Base-by-base conservation (phyloP, 2,113 vertebrate species). In the Pteruthius melanotis region DNA sequence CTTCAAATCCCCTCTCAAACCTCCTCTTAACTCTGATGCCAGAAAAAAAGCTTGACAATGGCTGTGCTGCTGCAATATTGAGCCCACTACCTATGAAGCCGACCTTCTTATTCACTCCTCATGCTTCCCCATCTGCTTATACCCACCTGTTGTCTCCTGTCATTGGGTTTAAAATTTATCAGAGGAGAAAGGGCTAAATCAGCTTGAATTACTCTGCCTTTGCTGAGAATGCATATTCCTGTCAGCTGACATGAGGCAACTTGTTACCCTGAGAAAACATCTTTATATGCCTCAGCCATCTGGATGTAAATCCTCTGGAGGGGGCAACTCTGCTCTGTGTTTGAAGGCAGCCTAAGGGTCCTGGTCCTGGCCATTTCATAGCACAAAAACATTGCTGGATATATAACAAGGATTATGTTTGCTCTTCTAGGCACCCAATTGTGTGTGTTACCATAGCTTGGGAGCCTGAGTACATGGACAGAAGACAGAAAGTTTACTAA, bases 1-100 rank as follows among this genome's bases (percentile, higher is more conserved):
- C 96, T 95, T 97, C 94, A 96, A 95, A 97, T 95, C 93, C 93
- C 93, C 81, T 90, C 95, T 95, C 93, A 91, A 89, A 93, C 80
- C 93, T 96, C 89, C 93, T 95, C 93, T 96, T 95, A 95, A 91
- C 93, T 92, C 89, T 87, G 87, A 92, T 79, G 93, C 93, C 49
- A 92, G 78, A 66, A 91, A 96, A 92, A 94, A 87, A 65, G 53
- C 77, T 87, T 93, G 87, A 95, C 94, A 95, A 97, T 91, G 89
- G 78, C 65, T 91, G 83, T 84, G 83, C 87, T 89, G 83, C 93
- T 87, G 93, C 89, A 95, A 84, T 72, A 84, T 57, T 87, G 84
- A 96, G 89, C 57, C 93, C 80, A 63, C 89, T 92, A 95, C 91
- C 94, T 93, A 89, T 91, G 91, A 92, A 89, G 91, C 52, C 2